Percentiles rank a stretch among this genome's conserved stretches.
Conservation (phyloP, 2,888 invertebrate species). For the Electrophaes corylata region DNA sequence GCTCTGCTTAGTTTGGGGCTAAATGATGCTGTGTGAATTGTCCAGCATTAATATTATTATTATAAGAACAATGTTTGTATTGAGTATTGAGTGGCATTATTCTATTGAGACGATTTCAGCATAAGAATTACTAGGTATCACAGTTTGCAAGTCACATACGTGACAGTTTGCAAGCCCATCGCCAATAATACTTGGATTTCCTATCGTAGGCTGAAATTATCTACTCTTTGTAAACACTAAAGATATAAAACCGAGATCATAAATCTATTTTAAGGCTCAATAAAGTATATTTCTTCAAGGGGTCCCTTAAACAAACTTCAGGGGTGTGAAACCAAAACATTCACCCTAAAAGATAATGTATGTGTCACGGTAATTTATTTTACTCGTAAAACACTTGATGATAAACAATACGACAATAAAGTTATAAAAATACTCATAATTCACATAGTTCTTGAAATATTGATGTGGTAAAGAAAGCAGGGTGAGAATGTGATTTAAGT, state of each 20-base stretch:
- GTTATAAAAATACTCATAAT: slow-evolving; percentile 36
- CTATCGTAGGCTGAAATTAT: background rate
- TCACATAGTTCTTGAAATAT: slow-evolving; percentile 26
- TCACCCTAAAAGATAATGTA: slow-evolving; percentile 45
- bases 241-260: background rate
- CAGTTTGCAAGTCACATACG: too few relatives aligned
- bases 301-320: slow-evolving; percentile 40
- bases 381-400: slow-evolving; percentile 60
- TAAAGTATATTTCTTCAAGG: slow-evolving; percentile 29
- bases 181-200: too few relatives aligned
- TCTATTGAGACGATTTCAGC: too few relatives aligned
- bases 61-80: too few relatives aligned
- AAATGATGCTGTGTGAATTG: too few relatives aligned
- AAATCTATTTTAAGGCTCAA: slow-evolving; percentile 6
- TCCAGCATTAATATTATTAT: too few relatives aligned
- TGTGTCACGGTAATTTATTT: slow-evolving; percentile 57
- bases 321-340: slow-evolving; percentile 46
- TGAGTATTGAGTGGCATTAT: too few relatives aligned
- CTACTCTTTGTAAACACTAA: background rate
- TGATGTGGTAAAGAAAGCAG: slow-evolving; percentile 13
- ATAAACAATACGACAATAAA: slow-evolving; percentile 55
- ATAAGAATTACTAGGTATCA: too few relatives aligned
- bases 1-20: too few relatives aligned
- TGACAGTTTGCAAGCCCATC: too few relatives aligned
- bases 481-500: slow-evolving; percentile 8